Base-by-base conservation (phyloP, 2,888 invertebrate genomes). In the Halictus ligatus region DNA sequence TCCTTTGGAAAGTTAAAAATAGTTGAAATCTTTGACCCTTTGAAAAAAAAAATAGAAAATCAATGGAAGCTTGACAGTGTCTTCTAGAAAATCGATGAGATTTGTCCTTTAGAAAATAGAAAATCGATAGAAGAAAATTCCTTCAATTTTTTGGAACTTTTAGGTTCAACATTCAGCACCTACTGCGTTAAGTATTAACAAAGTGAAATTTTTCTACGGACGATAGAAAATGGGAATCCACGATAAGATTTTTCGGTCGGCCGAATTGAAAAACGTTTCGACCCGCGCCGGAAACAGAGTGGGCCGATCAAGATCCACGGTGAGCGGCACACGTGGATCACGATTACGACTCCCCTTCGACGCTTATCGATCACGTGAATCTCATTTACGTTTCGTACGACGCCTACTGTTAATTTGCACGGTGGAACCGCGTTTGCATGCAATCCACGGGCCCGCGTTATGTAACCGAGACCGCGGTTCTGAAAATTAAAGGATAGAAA, bases 281-380 rank as follows among this genome's bases (percentile, higher is more conserved):
- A 73, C 35, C 64, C 46, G 69, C 25, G 69, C 25, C 25, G 21
- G 46, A 80, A 75, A 77, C 43, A 46, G 74, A 50, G 64, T 40
- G 15, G 13, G 43, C 40, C 74, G 43, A 77, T 85, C 86, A 69
- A 78, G 78, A 87, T 86, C 80, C 60, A 80, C 71, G 77, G 64
- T 58, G 58, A 75, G 60, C 72, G 72, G 50, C 72, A 75, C 86
- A 84, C 79, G 81, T 80, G 81, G 77, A 84, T 86, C 83, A 76
- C 80, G 86, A 87, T 87, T 75, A 43, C 48, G 29, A 25, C 29
- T 48, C 25, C 50, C 50, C n/a, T 50, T n/a, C 64, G 67, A 75
- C 76, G 69, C 43, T n/a, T 82, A 86, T 86, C 82, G 78, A 78
- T 86, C 86, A 86, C 86, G 84, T 80, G 80, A 85, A 85, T 79